Conservation (phyloP, 2,797 vertebrate species). For the Megalops cyprinoides region DNA sequence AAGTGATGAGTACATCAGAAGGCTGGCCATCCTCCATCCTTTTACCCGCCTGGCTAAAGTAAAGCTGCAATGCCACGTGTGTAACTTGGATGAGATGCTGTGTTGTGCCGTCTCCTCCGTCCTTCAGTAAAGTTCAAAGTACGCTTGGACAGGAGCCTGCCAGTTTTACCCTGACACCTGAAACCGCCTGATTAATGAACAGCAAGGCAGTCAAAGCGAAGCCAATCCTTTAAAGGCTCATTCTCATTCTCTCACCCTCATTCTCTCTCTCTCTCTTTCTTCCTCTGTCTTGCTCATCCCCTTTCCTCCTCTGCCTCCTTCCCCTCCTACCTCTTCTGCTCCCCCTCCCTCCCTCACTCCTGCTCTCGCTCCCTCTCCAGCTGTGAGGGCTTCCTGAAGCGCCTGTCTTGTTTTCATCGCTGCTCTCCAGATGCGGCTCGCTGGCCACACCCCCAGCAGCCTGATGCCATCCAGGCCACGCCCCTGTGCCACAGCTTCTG, state of each 20-base stretch:
- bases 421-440: constrained; percentile 78
- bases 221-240: too few species aligned
- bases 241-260: constrained; percentile 53
- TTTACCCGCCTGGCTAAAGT: too few species aligned
- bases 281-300: background rate
- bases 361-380: constrained; percentile 53
- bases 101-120: too few species aligned
- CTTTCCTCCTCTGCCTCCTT: background rate
- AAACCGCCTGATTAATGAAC: too few species aligned
- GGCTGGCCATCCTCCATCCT: too few species aligned
- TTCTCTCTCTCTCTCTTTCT: background rate
- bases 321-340: background rate
- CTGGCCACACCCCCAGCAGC: constrained; percentile 70
- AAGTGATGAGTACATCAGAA: too few species aligned
- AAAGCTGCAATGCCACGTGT: too few species aligned
- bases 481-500: constrained; percentile 85
- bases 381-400: constrained; percentile 78
- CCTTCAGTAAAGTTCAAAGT: too few species aligned
- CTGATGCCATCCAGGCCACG: constrained; percentile 71
- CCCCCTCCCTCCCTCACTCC: background rate
- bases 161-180: too few species aligned
- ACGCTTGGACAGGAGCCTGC: too few species aligned
- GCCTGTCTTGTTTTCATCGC: constrained; percentile 74
- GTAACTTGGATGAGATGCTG: too few species aligned
- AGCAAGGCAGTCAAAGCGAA: too few species aligned